A percentile compares a stretch with the other conserved stretches of the same genome.
These are phyloP conservation scores for Campylorhamphus procurvoides DNA, from an alignment of 2,113 vertebrate species.

Conservation along the genomic window DNA sequence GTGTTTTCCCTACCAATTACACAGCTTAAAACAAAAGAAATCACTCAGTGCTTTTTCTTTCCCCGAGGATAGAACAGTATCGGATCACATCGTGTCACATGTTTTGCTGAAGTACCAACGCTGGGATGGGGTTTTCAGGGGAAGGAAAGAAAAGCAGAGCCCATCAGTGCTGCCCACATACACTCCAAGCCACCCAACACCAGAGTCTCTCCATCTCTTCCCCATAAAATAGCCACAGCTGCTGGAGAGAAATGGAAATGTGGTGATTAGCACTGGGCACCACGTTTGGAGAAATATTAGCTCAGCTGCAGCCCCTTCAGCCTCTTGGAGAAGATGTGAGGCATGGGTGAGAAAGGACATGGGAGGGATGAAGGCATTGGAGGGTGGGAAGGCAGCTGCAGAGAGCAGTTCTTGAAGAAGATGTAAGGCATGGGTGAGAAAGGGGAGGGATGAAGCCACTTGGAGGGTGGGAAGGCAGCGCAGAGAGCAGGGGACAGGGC, in stretches of 20 bases:
- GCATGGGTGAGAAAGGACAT: not conserved
- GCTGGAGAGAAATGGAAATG: not conserved
- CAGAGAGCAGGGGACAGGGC: not conserved
- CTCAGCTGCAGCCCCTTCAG: not conserved
- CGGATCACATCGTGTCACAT: accelerated
- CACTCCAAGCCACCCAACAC: not conserved
- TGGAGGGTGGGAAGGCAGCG: not conserved
- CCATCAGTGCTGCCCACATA: not conserved
- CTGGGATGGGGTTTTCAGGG: not conserved
- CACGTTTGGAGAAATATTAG: not conserved
- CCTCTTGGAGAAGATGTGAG: not conserved
- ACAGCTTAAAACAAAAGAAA: constrained; percentile 42
- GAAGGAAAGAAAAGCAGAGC: not conserved
- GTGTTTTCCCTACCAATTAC: constrained; percentile 49
- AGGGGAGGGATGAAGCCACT: not conserved
- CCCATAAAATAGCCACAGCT: not conserved
- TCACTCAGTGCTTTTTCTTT: not conserved
- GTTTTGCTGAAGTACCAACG: not conserved
- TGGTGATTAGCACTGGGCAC: not conserved
- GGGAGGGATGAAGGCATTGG: not conserved
- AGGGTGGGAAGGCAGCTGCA: not conserved
- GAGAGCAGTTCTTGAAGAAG: not conserved
- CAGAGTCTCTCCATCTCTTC: not conserved
- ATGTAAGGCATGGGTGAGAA: not conserved
- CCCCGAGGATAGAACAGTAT: not conserved